Percentiles rank a stretch among this genome's conserved stretches.
Evolutionary conservation across 2,888 invertebrate species (phyloP).

Genomic region (Azorinus chamasolen): DNA sequence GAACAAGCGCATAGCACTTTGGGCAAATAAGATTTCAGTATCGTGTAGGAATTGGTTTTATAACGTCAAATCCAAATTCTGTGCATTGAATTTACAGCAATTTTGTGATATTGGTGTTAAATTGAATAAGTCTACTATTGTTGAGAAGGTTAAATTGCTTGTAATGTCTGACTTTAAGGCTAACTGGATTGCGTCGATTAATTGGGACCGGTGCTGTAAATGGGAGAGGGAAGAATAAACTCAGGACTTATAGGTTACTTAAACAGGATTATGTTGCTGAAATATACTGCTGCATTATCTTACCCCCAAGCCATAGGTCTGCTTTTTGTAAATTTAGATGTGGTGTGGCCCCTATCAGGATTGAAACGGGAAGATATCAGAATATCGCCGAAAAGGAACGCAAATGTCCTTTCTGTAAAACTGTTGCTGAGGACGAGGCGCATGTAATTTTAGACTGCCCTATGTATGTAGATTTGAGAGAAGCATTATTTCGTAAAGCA

Average conservation of each 20-base stretch:
- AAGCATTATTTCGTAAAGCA: not conserved
- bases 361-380: conserved; percentile 23
- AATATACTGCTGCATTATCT: conserved; percentile 1
- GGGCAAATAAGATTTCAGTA: not conserved
- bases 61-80: too few relatives aligned
- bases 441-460: conserved; percentile 23
- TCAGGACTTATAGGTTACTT: conserved; percentile 6
- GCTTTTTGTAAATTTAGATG: conserved; percentile 29
- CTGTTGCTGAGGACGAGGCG: conserved; percentile 21
- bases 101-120: too few relatives aligned
- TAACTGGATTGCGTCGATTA: too few relatives aligned
- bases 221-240: not conserved
- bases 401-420: conserved; percentile 13
- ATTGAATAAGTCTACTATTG: too few relatives aligned
- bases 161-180: too few relatives aligned
- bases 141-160: too few relatives aligned
- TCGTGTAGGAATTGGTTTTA: conserved; percentile 5
- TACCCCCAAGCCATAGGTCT: conserved; percentile 6
- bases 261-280: not conserved
- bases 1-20: conserved; percentile 1
- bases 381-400: not conserved
- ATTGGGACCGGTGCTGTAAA: not conserved
- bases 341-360: conserved; percentile 21
- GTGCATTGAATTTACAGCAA: too few relatives aligned
- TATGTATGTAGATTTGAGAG: conserved; percentile 5